A percentile compares a stretch with the other conserved stretches of the same genome.
Evolutionary conservation across 2,797 vertebrate genomes (phyloP).

Genomic region (Vireo griseus): DNA sequence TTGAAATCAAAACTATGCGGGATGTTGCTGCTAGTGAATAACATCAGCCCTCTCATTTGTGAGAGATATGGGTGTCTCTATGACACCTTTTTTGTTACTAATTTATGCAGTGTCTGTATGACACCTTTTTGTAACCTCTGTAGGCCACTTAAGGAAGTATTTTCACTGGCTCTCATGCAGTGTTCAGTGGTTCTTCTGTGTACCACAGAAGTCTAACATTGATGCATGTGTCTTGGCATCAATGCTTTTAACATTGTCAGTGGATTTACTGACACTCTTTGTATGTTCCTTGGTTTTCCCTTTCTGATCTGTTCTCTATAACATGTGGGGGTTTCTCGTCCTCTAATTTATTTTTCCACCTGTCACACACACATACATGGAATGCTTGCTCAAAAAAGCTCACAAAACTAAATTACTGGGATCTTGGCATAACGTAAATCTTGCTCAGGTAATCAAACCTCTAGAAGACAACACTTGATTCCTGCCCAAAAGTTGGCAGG

Average conservation of each 20-base stretch:
- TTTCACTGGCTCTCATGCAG: background rate
- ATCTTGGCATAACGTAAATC: background rate
- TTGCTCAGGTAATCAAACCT: background rate
- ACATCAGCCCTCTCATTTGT: background rate
- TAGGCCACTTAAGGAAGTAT: background rate
- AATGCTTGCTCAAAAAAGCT: background rate
- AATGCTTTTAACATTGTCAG: background rate
- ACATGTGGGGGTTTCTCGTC: accelerated
- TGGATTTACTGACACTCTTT: background rate
- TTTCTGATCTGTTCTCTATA: background rate
- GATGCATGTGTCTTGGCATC: background rate
- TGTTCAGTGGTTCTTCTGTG: background rate
- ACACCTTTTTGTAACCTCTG: background rate
- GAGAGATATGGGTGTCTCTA: background rate
- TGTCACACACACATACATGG: background rate
- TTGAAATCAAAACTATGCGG: background rate
- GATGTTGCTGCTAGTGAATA: background rate
- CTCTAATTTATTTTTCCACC: background rate
- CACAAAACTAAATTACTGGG: background rate
- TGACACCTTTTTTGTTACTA: background rate
- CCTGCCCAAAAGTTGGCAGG: background rate
- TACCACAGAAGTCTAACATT: background rate
- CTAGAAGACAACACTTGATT: background rate
- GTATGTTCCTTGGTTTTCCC: background rate
- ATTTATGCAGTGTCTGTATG: background rate